Percentiles rank a stretch among this genome's conserved stretches.
Conservation (phyloP, 2,113 vertebrate species). For the Peromyscus leucopus region DNA sequence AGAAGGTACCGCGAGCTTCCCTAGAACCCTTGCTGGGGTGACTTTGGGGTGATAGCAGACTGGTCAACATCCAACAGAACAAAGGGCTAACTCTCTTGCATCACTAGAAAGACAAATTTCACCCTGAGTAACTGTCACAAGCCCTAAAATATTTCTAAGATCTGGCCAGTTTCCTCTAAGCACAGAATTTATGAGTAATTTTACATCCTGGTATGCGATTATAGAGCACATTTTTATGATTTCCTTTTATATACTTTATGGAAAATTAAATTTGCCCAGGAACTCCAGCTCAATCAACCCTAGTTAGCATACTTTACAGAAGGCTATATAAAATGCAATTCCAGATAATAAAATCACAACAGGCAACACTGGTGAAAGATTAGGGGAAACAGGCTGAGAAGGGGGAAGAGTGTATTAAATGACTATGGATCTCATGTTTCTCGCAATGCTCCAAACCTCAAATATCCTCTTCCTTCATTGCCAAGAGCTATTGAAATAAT, state of each 20-base stretch:
- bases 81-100: background rate
- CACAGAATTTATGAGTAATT: slow-evolving; percentile 42
- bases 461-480: background rate
- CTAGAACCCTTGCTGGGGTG: background rate
- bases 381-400: background rate
- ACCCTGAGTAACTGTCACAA: slow-evolving; percentile 32
- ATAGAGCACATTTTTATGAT: slow-evolving; percentile 55
- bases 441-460: slow-evolving; percentile 31
- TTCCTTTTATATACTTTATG: slow-evolving; percentile 60
- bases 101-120: slow-evolving; percentile 20
- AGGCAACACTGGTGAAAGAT: slow-evolving; percentile 23
- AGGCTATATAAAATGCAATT: slow-evolving; percentile 47
- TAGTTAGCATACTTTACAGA: slow-evolving; percentile 52
- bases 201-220: slow-evolving; percentile 31
- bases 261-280: slow-evolving; percentile 63
- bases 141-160: slow-evolving; percentile 56
- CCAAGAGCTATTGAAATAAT: slow-evolving; percentile 50
- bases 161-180: slow-evolving; percentile 53
- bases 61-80: background rate
- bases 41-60: background rate
- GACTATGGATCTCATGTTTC: slow-evolving; percentile 48
- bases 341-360: slow-evolving; percentile 61
- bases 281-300: slow-evolving; percentile 50
- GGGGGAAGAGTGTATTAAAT: background rate
- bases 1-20: background rate